A percentile compares a stretch with the other conserved stretches of the same genome.
These are phyloP conservation scores for Ruditapes philippinarum DNA, from an alignment of 1,140 invertebrate genomes.

Conservation along the genomic window DNA sequence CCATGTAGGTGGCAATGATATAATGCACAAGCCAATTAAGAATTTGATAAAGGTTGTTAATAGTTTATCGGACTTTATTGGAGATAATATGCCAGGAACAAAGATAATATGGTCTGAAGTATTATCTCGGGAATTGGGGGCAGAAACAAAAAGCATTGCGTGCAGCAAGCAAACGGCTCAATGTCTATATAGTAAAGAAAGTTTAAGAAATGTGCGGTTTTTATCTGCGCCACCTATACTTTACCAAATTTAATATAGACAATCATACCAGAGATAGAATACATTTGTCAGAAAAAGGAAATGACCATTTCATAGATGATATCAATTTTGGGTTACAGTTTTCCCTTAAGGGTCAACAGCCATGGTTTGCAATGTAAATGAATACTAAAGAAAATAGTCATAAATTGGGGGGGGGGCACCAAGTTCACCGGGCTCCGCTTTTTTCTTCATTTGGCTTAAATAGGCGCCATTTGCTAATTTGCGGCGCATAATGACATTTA, in stretches of 20 bases:
- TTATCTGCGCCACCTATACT: too few relatives aligned
- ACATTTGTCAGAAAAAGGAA: too few relatives aligned
- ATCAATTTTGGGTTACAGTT: background rate
- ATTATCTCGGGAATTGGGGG: background rate
- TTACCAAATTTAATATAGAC: too few relatives aligned
- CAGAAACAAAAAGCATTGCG: too few relatives aligned
- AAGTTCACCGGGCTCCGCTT: too few relatives aligned
- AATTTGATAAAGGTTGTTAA: constrained; percentile 11
- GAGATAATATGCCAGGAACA: constrained; percentile 7
- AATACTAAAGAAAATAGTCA: too few relatives aligned
- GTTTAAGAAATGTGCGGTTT: background rate
- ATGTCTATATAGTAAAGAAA: background rate
- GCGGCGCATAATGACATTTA: background rate
- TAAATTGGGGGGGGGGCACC: too few relatives aligned
- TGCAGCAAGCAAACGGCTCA: too few relatives aligned
- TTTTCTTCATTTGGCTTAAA: too few relatives aligned
- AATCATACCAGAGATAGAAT: too few relatives aligned
- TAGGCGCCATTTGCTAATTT: too few relatives aligned
- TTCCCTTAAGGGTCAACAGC: background rate
- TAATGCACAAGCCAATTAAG: background rate
- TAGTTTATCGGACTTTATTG: constrained; percentile 19
- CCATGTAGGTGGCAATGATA: constrained; percentile 1
- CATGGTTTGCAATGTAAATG: constrained; percentile 12
- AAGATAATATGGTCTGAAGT: background rate
- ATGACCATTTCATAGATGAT: too few relatives aligned